Evolutionary conservation across 1,140 invertebrate species (phyloP).

Genomic region (Popillia japonica): DNA sequence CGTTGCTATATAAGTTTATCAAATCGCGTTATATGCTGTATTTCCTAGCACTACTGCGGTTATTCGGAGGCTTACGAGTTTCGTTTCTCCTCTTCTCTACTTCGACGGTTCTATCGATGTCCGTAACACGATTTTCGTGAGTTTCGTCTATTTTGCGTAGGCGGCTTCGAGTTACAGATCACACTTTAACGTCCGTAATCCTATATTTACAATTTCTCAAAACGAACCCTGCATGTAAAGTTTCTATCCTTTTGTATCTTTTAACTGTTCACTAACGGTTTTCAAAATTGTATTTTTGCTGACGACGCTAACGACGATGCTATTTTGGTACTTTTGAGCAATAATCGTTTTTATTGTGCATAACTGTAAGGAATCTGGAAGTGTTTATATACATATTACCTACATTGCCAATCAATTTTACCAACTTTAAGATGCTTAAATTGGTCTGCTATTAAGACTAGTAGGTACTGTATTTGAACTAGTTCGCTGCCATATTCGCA

Average conservation of each 20-base stretch:
- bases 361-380: no score
- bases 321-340: no score
- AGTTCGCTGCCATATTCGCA: no score
- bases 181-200: background rate
- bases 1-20: background rate
- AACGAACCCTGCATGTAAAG: background rate
- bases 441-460: no score
- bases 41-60: background rate
- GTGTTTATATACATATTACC: no score
- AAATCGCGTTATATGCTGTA: slow-evolving; percentile 1
- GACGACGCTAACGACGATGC: no score
- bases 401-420: no score
- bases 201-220: background rate
- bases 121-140: background rate
- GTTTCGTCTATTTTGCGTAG: background rate
- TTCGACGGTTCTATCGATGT: background rate
- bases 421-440: no score
- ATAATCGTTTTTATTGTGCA: no score
- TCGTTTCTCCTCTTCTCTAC: background rate
- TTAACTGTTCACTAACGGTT: background rate
- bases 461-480: no score
- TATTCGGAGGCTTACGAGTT: background rate
- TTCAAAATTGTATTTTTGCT: no score
- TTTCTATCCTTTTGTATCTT: background rate
- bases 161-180: background rate